Evolutionary conservation across 2,888 invertebrate species (phyloP), one percentile per base, ranked within the genome.

Genomic region (Lycophotia porphyrea): DNA sequence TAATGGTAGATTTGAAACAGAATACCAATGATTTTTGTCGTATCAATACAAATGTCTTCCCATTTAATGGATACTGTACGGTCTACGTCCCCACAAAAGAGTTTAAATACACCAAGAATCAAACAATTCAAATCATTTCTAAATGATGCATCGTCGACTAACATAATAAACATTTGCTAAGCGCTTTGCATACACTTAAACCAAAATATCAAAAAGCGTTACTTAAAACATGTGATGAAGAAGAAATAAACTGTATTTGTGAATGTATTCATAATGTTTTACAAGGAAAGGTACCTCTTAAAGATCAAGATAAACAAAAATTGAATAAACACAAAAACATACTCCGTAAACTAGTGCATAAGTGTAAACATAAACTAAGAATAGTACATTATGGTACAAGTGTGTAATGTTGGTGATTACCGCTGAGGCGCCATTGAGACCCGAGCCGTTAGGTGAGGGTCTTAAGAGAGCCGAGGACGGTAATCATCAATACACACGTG

Each of bases 191-290:
- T 65, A 86, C 79, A 15, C 71, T 71, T 49, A 71, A 71, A 71
- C 71, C 71, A 64, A 71, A 71, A 71, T 87, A 81, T 76, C 69
- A 71, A 60, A 84, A 39, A 80, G 85, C 78, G 36, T 70, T 89
- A 58, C 66, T 89, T 69, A 82, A 86, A 81, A 44, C 83, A 7
- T 87, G 86, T 82, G 64, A 74, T 61, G 67, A 85, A 61, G 71
- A 81, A 66, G 85, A 85, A 84, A 85, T 86, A 61, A 84, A 88
- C 74, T 87, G 81, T 63, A 85, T 88, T 76, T 87, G 86, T 84
- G 85, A 87, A 65, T 87, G 84, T 68, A 82, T 86, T 65, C 70
- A 79, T 68, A 85, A 87, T 70, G 60, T 82, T 34, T 82, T 88
- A 39, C 60, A 60, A 60, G 60, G 42, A 64, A 64, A 64, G 15